Base-by-base conservation (phyloP, 2,888 invertebrate species). In the Chymomyza amoena region DNA sequence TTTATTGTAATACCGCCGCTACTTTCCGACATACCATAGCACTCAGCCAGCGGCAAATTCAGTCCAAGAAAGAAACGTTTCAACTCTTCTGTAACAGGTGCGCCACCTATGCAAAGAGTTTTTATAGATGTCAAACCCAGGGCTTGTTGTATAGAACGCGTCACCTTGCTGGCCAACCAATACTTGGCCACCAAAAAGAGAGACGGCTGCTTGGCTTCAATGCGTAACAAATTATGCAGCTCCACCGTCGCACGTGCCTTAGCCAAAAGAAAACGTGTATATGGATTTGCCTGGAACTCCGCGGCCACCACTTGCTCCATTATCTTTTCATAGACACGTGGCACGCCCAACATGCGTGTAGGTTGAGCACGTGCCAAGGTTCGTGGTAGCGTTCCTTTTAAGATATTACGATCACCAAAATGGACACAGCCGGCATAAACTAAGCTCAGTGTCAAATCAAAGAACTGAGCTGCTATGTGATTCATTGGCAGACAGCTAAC, bases 291-390 rank as follows among this genome's bases (percentile, higher is more conserved):
- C 61, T 95, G 93, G 0, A 94, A 93, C 2, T 95, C 96, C 0
- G 95, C 93, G 0, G 94, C 93, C 88, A 94, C 93, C 92, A 98
- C 95, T 88, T 95, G 96, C 86, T 98, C 98, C 83, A 96, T 94
- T 89, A 98, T 96, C 92, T 98, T 98, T 91, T 98, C 98, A 95
- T 96, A 98, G 0, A 98, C 96, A 73, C 98, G 93, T 1, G 98
- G 98, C 0, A 98, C 98, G 0, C 95, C 97, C 63, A 98, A 92
- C 84, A 98, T 95, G 68, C 93, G 93, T 0, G 97, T 97, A 0
- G 98, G 98, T 69, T 94, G 93, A 1, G 96, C 96, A 90, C 95
- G 94, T 70, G 92, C 92, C 57, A 97, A 92, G 0, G 96, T 97
- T 50, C 95, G 94, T 0, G 96, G 92, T 63, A 97, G 92, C 61